Conservation (phyloP, 2,797 vertebrate species). For the Pantherophis alleghaniensis region DNA sequence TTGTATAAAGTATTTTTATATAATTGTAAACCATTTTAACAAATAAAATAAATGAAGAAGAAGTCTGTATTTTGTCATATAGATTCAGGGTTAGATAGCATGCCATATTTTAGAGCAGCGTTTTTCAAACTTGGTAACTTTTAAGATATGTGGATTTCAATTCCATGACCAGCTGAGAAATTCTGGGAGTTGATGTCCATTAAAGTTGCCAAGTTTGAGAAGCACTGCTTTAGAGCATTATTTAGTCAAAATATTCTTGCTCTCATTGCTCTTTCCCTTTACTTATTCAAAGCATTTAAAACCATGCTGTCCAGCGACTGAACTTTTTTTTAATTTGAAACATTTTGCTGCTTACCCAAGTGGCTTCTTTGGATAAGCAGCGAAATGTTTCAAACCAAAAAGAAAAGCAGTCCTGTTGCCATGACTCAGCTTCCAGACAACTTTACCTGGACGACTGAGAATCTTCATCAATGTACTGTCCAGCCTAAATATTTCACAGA, state of each 20-base stretch:
- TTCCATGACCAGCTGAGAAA: background rate
- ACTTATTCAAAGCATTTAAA: background rate
- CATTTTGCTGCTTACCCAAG: background rate
- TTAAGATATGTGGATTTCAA: background rate
- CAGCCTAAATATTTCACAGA: background rate
- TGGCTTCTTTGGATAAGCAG: background rate
- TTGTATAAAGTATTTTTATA: slow-evolving; percentile 41
- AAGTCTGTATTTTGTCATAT: background rate
- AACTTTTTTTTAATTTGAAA: background rate
- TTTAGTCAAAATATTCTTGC: background rate
- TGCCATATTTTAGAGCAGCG: background rate
- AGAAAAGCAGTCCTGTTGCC: background rate
- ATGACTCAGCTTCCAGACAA: background rate
- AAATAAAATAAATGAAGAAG: slow-evolving; percentile 23
- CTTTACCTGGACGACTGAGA: background rate
- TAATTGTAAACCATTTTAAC: slow-evolving; percentile 28
- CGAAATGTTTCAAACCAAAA: background rate
- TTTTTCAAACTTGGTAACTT: background rate
- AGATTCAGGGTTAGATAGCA: background rate
- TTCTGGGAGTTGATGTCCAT: background rate
- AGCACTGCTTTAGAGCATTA: background rate
- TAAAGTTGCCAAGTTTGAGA: background rate
- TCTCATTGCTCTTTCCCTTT: background rate
- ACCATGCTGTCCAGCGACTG: background rate
- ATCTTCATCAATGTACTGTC: background rate